Base-by-base conservation (phyloP, 1,140 invertebrate genomes). In the Nixonia krombeini region DNA sequence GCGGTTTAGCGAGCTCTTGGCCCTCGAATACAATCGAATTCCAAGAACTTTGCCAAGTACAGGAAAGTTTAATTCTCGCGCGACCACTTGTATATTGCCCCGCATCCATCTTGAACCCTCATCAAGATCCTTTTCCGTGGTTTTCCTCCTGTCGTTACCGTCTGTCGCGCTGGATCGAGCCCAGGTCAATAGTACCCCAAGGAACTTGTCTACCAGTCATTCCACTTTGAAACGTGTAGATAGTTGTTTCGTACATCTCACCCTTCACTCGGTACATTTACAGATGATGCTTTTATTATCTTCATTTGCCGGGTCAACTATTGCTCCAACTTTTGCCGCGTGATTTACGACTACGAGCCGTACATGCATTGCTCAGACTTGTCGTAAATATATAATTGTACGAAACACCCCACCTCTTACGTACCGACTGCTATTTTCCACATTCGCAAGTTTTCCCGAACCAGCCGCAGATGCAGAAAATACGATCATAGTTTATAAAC, bases 51-150 rank as follows among this genome's bases (percentile, higher is more conserved):
- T 57, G 53, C 58, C 26, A 50, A 57, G 49, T 61, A 50, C 42
- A 56, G 53, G 21, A 31, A 66, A 73, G 62, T 73, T 73, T 69
- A 69, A 72, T 75, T 70, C 68, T 64, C 56, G 38, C 65, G 63
- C 57, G 69, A 57, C 71, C 66, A 68, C 68, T 71, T 74, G 70
- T 79, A 78, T 79, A 80, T 82, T 64, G 66, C 59, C 64, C 57
- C 44, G 71, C 59, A 81, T 81, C 72, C 73, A 79, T 80, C 81
- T 79, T 80, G 71, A 73, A 82, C 79, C 76, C 76, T 83, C 79
- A 76, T 83, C 76, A 79, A 79, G 68, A 52, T 68, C 40, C 71
- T 71, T 73, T 73, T 78, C 69, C 56, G 65, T 72, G 70, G 74
- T 62, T 79, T 72, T 73, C 59, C 65, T 72, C 38, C 61, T 70